phyloP scores from a whole-genome alignment of 1,140 invertebrate species.

The Tetragnatha versicolor region DNA sequence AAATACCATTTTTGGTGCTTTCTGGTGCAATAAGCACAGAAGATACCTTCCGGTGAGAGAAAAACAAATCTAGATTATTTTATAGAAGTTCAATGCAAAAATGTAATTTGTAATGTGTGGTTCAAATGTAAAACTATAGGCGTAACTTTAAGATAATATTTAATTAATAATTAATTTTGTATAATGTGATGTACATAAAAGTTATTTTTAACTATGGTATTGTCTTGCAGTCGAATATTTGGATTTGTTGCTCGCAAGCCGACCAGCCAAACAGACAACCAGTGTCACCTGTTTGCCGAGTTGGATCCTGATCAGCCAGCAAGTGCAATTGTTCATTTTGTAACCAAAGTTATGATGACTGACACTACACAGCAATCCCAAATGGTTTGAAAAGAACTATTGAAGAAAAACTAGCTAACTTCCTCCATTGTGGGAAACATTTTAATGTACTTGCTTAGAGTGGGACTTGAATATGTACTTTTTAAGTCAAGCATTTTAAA shows the following conservation, averaged over 20 bases:
- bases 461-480: slow-evolving; percentile 12
- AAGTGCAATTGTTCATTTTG: slow-evolving; percentile 69
- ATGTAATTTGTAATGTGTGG: neutral
- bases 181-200: too few species aligned
- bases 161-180: neutral
- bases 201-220: too few species aligned
- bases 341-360: slow-evolving; percentile 60
- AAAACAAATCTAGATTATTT: too few species aligned
- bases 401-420: neutral
- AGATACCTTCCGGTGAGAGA: too few species aligned
- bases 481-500: slow-evolving; percentile 25
- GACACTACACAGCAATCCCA: slow-evolving; percentile 9
- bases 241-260: slow-evolving; percentile 70
- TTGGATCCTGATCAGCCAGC: slow-evolving; percentile 70
- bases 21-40: too few species aligned
- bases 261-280: slow-evolving; percentile 65
- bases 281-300: slow-evolving; percentile 71
- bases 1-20: too few species aligned
- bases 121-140: neutral
- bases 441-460: slow-evolving; percentile 26
- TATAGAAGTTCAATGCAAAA: too few species aligned
- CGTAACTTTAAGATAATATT: neutral
- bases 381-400: slow-evolving; percentile 40
- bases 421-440: slow-evolving; percentile 13
- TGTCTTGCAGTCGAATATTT: slow-evolving; percentile 61